Percentiles rank a stretch among this genome's conserved stretches.
Evolutionary conservation across 2,888 invertebrate genomes (phyloP).

Genomic region (Pachliopta kotzebuea): DNA sequence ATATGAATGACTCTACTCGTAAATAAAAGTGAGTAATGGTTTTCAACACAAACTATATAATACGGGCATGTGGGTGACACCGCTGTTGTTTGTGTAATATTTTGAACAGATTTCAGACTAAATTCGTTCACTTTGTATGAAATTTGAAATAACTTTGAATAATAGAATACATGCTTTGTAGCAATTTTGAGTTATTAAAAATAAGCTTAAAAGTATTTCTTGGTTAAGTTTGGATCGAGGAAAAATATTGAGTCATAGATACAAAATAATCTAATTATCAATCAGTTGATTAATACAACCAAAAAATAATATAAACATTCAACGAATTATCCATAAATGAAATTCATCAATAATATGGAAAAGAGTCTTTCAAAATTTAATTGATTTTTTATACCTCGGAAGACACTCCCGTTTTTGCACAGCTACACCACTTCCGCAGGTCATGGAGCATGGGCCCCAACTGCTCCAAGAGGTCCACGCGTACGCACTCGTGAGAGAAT

Average conservation of each 20-base stretch:
- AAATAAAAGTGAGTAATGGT: constrained; percentile 27
- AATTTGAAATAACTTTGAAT: neutral
- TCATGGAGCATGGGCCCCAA: constrained; percentile 87
- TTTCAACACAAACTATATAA: constrained; percentile 28
- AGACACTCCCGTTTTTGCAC: constrained; percentile 85
- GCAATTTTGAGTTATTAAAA: too few relatives aligned
- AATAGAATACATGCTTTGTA: neutral
- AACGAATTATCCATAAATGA: too few relatives aligned
- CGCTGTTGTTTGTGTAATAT: neutral
- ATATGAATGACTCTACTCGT: constrained; percentile 21
- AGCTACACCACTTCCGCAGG: constrained; percentile 88
- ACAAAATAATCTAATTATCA: too few relatives aligned
- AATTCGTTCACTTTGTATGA: neutral
- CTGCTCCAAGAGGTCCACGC: constrained; percentile 86
- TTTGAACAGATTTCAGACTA: neutral
- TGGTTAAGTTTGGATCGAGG: too few relatives aligned
- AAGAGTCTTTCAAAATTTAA: too few relatives aligned
- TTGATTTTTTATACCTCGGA: constrained; percentile 51
- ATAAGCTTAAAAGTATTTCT: neutral
- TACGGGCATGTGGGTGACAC: constrained; percentile 7
- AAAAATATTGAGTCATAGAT: too few relatives aligned
- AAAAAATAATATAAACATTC: too few relatives aligned
- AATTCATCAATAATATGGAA: too few relatives aligned
- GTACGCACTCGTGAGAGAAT: constrained; percentile 39
- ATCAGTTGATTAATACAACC: too few relatives aligned